Evolutionary conservation across 2,888 invertebrate species (phyloP).

Genomic region (Serrognathus titanus): DNA sequence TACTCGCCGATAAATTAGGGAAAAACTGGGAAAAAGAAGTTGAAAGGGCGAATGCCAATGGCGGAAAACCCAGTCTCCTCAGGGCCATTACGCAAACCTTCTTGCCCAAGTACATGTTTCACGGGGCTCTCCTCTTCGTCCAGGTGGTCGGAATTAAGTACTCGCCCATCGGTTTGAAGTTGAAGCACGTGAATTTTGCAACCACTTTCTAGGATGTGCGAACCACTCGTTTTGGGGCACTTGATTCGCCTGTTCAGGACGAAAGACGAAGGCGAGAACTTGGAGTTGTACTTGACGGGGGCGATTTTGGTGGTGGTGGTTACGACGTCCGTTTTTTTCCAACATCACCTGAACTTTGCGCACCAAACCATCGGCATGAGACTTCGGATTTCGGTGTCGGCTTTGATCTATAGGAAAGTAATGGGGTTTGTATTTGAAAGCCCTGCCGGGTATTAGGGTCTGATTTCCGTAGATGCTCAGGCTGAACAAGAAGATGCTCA

Average conservation of each 20-base stretch:
- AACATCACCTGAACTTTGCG: conserved; percentile 58
- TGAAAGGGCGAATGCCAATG: conserved; percentile 52
- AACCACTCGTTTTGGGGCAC: conserved; percentile 59
- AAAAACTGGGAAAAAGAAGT: conserved; percentile 61
- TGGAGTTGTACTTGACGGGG: conserved; percentile 23
- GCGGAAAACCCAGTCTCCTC: conserved; percentile 54
- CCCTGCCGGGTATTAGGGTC: background rate
- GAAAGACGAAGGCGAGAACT: conserved; percentile 13
- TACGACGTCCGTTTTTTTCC: conserved; percentile 37
- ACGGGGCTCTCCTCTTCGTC: conserved; percentile 55
- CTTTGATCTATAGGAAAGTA: conserved; percentile 75
- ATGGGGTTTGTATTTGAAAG: background rate
- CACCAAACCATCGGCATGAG: conserved; percentile 67
- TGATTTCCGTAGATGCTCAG: conserved; percentile 50
- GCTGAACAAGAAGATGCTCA: conserved; percentile 65
- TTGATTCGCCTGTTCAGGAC: conserved; percentile 56
- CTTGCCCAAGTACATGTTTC: conserved; percentile 55
- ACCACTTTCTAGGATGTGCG: conserved; percentile 54
- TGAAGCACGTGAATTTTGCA: background rate
- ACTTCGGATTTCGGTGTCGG: conserved; percentile 68
- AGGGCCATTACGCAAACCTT: conserved; percentile 57
- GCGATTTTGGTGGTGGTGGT: conserved; percentile 21
- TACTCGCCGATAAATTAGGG: conserved; percentile 61
- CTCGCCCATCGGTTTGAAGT: too few species aligned
- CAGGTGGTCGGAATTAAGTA: conserved; percentile 57